These are phyloP conservation scores for Psix sp. DNA, from an alignment of 1,140 invertebrate species.

Conservation along the genomic window DNA sequence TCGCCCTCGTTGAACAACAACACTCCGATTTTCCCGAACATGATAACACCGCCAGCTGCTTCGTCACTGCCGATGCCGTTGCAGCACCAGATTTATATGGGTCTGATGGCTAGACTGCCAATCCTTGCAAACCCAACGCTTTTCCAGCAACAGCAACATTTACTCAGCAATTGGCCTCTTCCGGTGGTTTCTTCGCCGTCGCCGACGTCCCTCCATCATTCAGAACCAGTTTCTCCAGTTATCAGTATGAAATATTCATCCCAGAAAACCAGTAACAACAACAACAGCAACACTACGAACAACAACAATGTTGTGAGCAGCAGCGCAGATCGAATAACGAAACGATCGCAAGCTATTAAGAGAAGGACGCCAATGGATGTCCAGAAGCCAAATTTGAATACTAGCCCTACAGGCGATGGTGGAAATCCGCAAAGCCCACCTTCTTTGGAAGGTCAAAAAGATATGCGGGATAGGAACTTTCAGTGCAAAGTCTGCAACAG, in stretches of 20 bases:
- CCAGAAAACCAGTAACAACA: slow-evolving; percentile 59
- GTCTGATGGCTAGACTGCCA: slow-evolving; percentile 76
- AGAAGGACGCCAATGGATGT: slow-evolving; percentile 5
- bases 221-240: slow-evolving; percentile 67
- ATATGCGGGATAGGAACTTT: slow-evolving; percentile 88
- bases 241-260: slow-evolving; percentile 63
- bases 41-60: slow-evolving; percentile 66
- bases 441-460: slow-evolving; percentile 74
- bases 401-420: slow-evolving; percentile 52
- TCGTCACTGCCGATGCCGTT: slow-evolving; percentile 76
- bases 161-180: slow-evolving; percentile 76
- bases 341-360: slow-evolving; percentile 61
- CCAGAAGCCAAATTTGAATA: slow-evolving; percentile 58
- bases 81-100: slow-evolving; percentile 78
- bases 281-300: slow-evolving; percentile 72
- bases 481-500: slow-evolving; percentile 91
- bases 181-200: slow-evolving; percentile 67
- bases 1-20: slow-evolving; percentile 71
- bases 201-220: slow-evolving; percentile 64
- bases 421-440: slow-evolving; percentile 73
- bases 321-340: slow-evolving; percentile 68
- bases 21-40: slow-evolving; percentile 69
- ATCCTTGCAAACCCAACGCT: slow-evolving; percentile 67
- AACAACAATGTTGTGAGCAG: slow-evolving; percentile 75
- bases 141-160: slow-evolving; percentile 76